Percentiles rank a stretch among this genome's conserved stretches.
These are phyloP conservation scores for western clawed frog (Xenopus tropicalis) DNA, from an alignment of 2,113 vertebrate genomes.

Conservation along the genomic window DNA sequence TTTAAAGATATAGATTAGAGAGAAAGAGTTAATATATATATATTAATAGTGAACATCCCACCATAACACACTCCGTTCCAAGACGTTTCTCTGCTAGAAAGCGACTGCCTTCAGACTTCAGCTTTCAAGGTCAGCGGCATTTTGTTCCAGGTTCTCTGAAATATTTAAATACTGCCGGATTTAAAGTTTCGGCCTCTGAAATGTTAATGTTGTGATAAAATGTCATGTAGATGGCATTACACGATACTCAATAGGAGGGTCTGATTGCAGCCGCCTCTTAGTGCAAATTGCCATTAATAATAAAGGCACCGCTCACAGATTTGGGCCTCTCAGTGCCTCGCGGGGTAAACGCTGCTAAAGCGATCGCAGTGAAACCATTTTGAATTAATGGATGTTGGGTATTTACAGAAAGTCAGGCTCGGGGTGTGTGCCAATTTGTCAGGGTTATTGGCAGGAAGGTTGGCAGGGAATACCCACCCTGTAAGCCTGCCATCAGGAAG, in stretches of 20 bases:
- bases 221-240: conserved; percentile 35
- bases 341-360: background rate
- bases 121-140: conserved; percentile 48
- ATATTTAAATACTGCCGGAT: conserved; percentile 58
- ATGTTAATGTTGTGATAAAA: conserved; percentile 54
- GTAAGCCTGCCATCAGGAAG: background rate
- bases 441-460: background rate
- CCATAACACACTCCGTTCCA: no score
- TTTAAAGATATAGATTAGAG: no score
- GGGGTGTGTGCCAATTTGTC: background rate
- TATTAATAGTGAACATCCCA: no score
- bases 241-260: conserved; percentile 37
- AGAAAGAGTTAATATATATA: no score
- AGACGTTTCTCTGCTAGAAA: conserved; percentile 9
- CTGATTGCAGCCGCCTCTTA: conserved; percentile 39
- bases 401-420: background rate
- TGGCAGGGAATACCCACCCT: background rate
- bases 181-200: conserved; percentile 56
- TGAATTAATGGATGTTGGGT: background rate
- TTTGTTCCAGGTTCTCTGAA: conserved; percentile 51
- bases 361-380: background rate
- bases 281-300: background rate
- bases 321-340: background rate
- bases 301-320: background rate
- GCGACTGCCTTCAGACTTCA: conserved; percentile 51